These are phyloP conservation scores for Drosophila quasianomalipes DNA, from an alignment of 2,888 invertebrate species.

Conservation along the genomic window DNA sequence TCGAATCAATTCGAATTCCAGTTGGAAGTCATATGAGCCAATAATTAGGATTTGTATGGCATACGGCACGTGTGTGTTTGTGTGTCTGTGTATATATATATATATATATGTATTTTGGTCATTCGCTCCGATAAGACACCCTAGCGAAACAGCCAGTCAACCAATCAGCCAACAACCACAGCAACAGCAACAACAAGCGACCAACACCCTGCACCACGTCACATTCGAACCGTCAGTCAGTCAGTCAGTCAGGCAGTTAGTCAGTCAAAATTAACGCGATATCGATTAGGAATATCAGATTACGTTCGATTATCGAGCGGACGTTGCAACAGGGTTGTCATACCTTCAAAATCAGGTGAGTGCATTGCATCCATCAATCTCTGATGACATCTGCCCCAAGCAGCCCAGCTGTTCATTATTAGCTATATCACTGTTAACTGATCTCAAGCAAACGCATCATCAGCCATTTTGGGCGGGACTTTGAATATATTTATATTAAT, in stretches of 20 bases:
- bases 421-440: neutral
- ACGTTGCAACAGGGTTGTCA: slow-evolving; percentile 41
- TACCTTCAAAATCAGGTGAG: neutral
- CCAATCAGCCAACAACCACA: slow-evolving; percentile 13
- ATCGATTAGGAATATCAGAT: slow-evolving; percentile 53
- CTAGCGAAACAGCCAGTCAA: slow-evolving; percentile 23
- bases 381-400: neutral
- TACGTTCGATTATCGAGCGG: slow-evolving; percentile 43
- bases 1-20: slow-evolving; percentile 9
- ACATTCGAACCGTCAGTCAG: slow-evolving; percentile 11
- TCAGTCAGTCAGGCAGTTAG: slow-evolving; percentile 11
- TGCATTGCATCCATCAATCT: neutral
- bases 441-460: neutral
- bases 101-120: slow-evolving; percentile 31
- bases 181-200: neutral
- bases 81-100: neutral
- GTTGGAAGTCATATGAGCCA: slow-evolving; percentile 54
- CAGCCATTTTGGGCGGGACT: neutral
- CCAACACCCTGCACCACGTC: slow-evolving; percentile 38
- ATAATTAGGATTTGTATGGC: slow-evolving; percentile 27
- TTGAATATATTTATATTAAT: slow-evolving; percentile 2
- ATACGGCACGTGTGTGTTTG: neutral
- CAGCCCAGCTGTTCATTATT: neutral
- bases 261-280: slow-evolving; percentile 19
- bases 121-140: slow-evolving; percentile 43